Percentiles rank a stretch among this genome's conserved stretches.
Conservation (phyloP, 2,797 vertebrate genomes). For the Antennarius maculatus region DNA sequence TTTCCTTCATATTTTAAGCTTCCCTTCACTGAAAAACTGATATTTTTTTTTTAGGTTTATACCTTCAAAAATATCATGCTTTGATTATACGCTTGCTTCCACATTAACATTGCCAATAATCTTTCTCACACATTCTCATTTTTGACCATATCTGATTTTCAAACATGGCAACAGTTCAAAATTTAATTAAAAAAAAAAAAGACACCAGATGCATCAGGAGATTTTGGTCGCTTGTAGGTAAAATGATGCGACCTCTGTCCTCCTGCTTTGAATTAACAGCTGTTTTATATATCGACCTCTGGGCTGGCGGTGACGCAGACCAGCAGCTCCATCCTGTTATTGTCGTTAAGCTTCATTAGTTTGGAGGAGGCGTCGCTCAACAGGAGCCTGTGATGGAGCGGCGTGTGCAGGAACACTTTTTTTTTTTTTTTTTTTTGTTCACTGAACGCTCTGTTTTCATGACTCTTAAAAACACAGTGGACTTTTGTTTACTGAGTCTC, state of each 20-base stretch:
- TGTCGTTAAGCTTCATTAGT: conserved; percentile 24
- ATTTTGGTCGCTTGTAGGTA: too few species aligned
- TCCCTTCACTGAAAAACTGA: too few species aligned
- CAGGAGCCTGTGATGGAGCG: conserved; percentile 8
- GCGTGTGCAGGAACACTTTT: conserved; percentile 31
- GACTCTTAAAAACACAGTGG: conserved; percentile 58
- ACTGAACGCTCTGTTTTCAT: conserved; percentile 38
- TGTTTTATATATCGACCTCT: conserved; percentile 23
- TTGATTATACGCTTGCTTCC: too few species aligned
- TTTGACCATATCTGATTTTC: too few species aligned
- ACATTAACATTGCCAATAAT: too few species aligned
- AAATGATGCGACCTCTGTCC: conserved; percentile 16
- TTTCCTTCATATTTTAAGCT: too few species aligned
- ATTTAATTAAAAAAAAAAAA: too few species aligned
- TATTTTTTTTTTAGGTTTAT: too few species aligned
- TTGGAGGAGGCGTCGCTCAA: background rate
- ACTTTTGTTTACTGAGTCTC: conserved; percentile 70
- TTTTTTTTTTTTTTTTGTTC: conserved; percentile 31
- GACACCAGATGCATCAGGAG: too few species aligned
- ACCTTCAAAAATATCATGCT: too few species aligned
- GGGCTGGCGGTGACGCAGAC: conserved; percentile 38
- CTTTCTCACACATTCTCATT: too few species aligned
- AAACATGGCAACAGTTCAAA: too few species aligned
- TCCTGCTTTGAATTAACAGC: conserved; percentile 15
- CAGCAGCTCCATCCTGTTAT: background rate